Evolutionary conservation across 1,140 invertebrate genomes (phyloP).

Genomic region (Drosophila chauvacae): DNA sequence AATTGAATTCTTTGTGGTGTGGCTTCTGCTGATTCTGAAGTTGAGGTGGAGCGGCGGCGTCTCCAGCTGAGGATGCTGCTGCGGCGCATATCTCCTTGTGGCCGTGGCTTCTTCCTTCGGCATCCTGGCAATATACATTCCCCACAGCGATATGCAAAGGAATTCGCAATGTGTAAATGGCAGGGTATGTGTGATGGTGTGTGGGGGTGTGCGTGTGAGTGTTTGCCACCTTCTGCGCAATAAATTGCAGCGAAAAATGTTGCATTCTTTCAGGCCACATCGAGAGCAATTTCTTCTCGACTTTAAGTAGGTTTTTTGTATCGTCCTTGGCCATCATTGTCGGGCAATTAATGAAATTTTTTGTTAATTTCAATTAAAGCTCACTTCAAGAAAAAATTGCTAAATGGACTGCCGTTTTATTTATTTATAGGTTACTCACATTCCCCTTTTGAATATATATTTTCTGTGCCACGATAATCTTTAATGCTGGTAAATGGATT

Average conservation of each 20-base stretch:
- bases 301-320: constrained; percentile 16
- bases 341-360: constrained; percentile 47
- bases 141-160: constrained; percentile 71
- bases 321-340: not conserved
- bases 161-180: constrained; percentile 69
- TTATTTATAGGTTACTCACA: not conserved
- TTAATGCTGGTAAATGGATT: constrained; percentile 30
- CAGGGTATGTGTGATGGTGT: not conserved
- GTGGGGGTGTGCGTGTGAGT: not conserved
- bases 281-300: constrained; percentile 18
- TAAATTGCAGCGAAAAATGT: constrained; percentile 54
- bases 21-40: constrained; percentile 39
- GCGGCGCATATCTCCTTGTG: constrained; percentile 65
- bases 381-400: not conserved
- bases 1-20: constrained; percentile 80
- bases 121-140: constrained; percentile 74
- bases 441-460: not conserved
- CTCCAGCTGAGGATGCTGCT: constrained; percentile 42
- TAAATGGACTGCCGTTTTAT: not conserved
- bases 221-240: constrained; percentile 30
- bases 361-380: constrained; percentile 6
- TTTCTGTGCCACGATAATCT: not conserved
- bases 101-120: constrained; percentile 48
- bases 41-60: constrained; percentile 19
- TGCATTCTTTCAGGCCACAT: constrained; percentile 55